phyloP scores from a whole-genome alignment of 1,140 invertebrate genomes.

The Neotoxoptera formosana region DNA sequence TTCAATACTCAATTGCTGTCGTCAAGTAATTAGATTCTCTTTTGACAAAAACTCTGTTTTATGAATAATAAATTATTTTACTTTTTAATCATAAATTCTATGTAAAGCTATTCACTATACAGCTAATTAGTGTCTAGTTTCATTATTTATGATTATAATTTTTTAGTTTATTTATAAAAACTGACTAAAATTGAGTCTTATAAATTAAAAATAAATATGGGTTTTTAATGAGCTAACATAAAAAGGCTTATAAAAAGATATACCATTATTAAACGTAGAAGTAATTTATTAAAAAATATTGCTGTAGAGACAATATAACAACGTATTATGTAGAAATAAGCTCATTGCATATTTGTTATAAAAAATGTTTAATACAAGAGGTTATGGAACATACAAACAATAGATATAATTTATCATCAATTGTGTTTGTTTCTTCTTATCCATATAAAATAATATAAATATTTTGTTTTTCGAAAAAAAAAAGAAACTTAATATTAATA shows the following conservation, averaged over 20 bases:
- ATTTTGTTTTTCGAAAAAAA: not conserved
- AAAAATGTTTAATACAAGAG: not conserved
- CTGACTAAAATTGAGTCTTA: not conserved
- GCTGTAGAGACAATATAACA: not conserved
- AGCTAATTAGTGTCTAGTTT: not conserved
- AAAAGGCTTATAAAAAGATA: not conserved
- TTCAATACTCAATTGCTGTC: conserved; percentile 2
- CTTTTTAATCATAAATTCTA: not conserved
- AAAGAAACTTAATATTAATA: not conserved
- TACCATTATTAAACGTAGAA: not conserved
- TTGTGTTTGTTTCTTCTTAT: not conserved
- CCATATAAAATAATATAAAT: not conserved
- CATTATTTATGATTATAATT: not conserved
- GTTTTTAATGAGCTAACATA: not conserved
- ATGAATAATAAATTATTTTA: not conserved
- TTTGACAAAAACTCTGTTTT: not conserved
- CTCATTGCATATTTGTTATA: not conserved
- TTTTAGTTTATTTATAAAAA: conserved; percentile 4
- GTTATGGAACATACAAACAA: not conserved
- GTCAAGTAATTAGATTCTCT: conserved; percentile 17
- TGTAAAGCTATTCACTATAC: not conserved
- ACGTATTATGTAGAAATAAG: not conserved
- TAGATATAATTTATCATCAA: not conserved
- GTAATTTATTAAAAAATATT: not conserved
- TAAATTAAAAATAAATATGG: not conserved